Percentiles rank a stretch among this genome's conserved stretches.
Conservation (phyloP, 35 echinoderm and acorn worm genomes). For the Patiria miniata region DNA sequence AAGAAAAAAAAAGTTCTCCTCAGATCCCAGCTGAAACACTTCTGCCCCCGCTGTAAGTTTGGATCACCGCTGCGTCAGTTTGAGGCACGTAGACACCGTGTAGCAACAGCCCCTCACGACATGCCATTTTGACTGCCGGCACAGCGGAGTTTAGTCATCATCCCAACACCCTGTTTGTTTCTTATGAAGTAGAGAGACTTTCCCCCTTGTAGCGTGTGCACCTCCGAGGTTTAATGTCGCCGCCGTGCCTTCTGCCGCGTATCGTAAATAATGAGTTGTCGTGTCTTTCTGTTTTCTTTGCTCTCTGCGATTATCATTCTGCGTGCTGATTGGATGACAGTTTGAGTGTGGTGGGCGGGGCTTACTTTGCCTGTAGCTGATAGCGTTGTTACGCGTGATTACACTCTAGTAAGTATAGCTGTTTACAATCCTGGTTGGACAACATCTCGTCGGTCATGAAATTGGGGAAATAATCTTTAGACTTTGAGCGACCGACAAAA, state of each 20-base stretch:
- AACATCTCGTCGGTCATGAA: neutral
- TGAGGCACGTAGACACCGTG: neutral
- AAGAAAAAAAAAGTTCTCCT: neutral
- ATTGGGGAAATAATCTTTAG: neutral
- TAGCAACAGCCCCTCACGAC: neutral
- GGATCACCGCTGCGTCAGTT: neutral
- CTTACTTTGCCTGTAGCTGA: neutral
- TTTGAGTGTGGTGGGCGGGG: neutral
- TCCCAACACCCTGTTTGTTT: neutral
- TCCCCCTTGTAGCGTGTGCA: neutral
- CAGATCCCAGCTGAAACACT: neutral
- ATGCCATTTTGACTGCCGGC: neutral
- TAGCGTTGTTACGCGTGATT: neutral
- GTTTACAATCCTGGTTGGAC: neutral
- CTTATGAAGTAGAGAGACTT: neutral
- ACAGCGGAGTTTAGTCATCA: neutral
- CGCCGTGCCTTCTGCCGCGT: neutral
- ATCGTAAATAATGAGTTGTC: slow-evolving; percentile 11
- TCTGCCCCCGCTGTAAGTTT: neutral
- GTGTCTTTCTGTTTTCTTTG: neutral
- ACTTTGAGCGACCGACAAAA: neutral
- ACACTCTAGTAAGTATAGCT: neutral
- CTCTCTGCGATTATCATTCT: neutral
- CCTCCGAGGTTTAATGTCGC: neutral
- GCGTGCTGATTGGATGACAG: slow-evolving; percentile 4